Percentiles rank a stretch among this genome's conserved stretches.
Evolutionary conservation across 2,113 vertebrate genomes (phyloP).

Genomic region (Empidonax traillii): DNA sequence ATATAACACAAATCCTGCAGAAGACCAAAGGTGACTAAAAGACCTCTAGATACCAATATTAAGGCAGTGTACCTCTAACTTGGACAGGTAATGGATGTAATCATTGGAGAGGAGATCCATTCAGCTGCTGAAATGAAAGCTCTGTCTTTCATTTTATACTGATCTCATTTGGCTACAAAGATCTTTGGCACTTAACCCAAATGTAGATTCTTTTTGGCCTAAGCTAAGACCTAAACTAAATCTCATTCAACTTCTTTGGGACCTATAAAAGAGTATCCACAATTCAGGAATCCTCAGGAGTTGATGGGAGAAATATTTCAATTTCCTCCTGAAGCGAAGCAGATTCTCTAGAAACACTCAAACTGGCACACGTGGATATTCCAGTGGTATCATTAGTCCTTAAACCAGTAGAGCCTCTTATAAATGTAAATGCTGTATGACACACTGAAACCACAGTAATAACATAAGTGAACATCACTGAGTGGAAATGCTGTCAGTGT

Average conservation of each 20-base stretch:
- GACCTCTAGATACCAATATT: not conserved
- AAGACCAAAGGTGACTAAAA: not conserved
- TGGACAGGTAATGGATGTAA: not conserved
- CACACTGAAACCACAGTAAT: not conserved
- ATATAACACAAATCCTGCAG: not conserved
- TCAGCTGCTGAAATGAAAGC: not conserved
- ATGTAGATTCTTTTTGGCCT: not conserved
- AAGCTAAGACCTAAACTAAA: not conserved
- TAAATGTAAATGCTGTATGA: not conserved
- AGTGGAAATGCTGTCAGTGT: not conserved
- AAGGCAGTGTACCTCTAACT: not conserved
- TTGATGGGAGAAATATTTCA: not conserved
- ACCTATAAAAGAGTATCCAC: fast-evolving
- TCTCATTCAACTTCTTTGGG: not conserved
- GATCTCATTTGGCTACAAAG: not conserved
- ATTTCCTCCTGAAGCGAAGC: not conserved
- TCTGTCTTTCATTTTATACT: not conserved
- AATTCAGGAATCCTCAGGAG: not conserved
- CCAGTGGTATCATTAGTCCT: not conserved
- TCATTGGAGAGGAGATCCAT: not conserved
- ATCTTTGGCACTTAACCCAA: not conserved
- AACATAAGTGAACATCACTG: not conserved
- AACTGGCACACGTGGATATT: not conserved
- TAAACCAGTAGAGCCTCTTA: not conserved
- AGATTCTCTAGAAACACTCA: not conserved